Evolutionary conservation across 1,140 invertebrate species (phyloP).

Genomic region (Cylas formicarius): DNA sequence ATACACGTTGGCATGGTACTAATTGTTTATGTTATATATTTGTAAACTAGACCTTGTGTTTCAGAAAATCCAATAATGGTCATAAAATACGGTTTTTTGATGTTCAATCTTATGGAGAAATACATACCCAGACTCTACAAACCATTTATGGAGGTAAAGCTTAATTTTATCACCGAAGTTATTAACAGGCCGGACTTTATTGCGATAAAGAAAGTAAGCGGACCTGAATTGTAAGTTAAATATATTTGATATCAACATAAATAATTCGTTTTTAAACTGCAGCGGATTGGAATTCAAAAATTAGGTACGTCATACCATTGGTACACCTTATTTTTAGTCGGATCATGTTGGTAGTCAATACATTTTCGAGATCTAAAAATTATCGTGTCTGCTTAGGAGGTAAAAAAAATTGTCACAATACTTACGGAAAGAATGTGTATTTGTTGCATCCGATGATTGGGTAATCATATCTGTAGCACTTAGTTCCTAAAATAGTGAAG

Average conservation of each 20-base stretch:
- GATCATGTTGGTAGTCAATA: constrained; percentile 48
- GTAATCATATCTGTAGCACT: constrained; percentile 62
- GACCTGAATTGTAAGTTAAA: constrained; percentile 9
- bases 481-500: constrained; percentile 56
- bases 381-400: background rate
- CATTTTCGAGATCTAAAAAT: constrained; percentile 38
- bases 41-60: background rate
- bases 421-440: constrained; percentile 30
- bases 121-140: constrained; percentile 7
- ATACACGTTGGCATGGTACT: constrained; percentile 6
- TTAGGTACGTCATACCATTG: constrained; percentile 55
- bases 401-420: constrained; percentile 3
- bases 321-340: constrained; percentile 43
- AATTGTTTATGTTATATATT: background rate
- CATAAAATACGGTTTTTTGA: constrained; percentile 11
- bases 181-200: background rate
- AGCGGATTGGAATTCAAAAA: constrained; percentile 26
- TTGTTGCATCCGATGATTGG: constrained; percentile 53
- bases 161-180: background rate
- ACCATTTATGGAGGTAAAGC: constrained; percentile 2
- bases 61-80: constrained; percentile 11
- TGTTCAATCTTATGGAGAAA: constrained; percentile 8
- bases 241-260: background rate
- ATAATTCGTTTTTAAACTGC: too few species aligned
- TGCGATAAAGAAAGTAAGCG: background rate